Evolutionary conservation across 2,888 invertebrate genomes (phyloP), one percentile per base, ranked within the genome.

Genomic region (Trachelus troglodyta): DNA sequence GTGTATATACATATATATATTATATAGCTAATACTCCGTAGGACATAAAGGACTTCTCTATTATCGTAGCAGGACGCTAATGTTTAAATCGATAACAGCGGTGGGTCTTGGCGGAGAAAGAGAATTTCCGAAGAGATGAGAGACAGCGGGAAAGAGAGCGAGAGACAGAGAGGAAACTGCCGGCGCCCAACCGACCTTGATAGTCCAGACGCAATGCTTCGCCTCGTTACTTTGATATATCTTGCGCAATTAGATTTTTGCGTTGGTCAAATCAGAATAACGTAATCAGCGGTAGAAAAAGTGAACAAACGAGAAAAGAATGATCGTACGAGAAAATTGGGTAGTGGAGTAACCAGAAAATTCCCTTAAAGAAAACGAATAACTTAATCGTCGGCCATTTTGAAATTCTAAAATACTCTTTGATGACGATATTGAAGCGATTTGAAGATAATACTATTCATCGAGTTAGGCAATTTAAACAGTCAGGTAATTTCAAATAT

Each of bases 41-140:
- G 31, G 31, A n/a, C 37, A 81, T 81, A 82, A 85, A 82, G 81
- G 82, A 79, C 79, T 77, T 80, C 82, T 85, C 82, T 81, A 83
- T 85, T 85, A 85, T 85, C 84, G 79, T 82, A 80, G 76, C 75
- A 74, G 80, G 82, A 83, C 85, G 84, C 86, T 88, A 88, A 88
- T 87, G 87, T 85, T 84, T 85, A 85, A 88, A 88, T 88, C 89
- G 87, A 88, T 89, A 88, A 80, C 77, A 56, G 9, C 56, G 80
- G 37, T 80, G 79, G 81, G 79, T 77, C 80, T 79, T 73, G 74
- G 23, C 56, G 78, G 34, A 78, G 56, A 56, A 56, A 56, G 56
- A 56, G 56, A 56, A 56, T 56, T 56, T 9, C 23, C 35, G 12
- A 37, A 56, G 31, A 75, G n/a, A 69, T 9, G 12, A 76, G n/a